A percentile compares a stretch with the other conserved stretches of the same genome.
These are phyloP conservation scores for Psophia crepitans DNA, from an alignment of 2,113 vertebrate species.

Conservation along the genomic window DNA sequence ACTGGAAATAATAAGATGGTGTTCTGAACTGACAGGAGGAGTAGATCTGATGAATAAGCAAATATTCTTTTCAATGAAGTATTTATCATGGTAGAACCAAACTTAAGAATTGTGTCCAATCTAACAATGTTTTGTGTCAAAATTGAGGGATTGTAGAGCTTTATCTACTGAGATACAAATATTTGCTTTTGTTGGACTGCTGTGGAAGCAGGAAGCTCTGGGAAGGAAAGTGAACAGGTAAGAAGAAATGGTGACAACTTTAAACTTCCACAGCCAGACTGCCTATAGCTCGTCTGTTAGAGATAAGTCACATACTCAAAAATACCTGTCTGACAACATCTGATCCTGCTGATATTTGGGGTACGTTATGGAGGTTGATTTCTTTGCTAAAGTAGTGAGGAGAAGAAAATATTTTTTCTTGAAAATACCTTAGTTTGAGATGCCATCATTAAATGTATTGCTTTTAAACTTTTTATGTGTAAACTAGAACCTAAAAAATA, in stretches of 20 bases:
- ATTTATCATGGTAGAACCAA: background rate
- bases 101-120: background rate
- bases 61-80: background rate
- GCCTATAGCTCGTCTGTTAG: background rate
- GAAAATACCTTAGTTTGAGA: background rate
- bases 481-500: background rate
- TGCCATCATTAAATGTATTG: background rate
- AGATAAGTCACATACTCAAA: background rate
- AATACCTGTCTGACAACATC: background rate
- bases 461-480: background rate
- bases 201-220: background rate
- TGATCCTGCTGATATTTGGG: background rate
- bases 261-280: background rate
- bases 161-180: background rate
- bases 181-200: background rate
- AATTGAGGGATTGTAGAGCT: background rate
- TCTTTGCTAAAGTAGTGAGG: background rate
- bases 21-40: background rate
- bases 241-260: background rate
- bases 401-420: background rate
- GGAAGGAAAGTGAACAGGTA: background rate
- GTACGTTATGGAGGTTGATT: background rate
- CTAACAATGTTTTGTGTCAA: background rate
- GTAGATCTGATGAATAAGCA: background rate
- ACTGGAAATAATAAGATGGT: background rate